A percentile compares a stretch with the other conserved stretches of the same genome.
Conservation (phyloP, 2,888 invertebrate genomes). For the Artemia sinica region DNA sequence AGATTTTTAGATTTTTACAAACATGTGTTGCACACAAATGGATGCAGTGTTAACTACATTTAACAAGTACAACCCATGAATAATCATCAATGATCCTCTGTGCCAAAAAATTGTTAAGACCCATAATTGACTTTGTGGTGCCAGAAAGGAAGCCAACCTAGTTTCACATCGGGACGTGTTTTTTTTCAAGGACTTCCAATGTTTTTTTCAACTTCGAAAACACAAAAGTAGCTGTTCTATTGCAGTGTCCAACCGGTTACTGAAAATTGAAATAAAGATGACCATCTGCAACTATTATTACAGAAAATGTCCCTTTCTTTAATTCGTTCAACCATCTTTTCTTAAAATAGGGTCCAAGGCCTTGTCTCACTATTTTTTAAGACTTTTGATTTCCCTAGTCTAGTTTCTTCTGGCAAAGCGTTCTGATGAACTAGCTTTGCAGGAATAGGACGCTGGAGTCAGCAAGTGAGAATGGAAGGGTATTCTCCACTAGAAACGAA, state of each 20-base stretch:
- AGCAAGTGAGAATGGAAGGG: conserved; percentile 12
- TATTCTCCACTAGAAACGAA: conserved; percentile 4
- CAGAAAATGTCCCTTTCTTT: background rate
- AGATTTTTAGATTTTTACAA: background rate
- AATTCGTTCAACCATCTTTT: background rate
- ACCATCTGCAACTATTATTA: background rate
- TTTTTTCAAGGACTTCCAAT: too few species aligned
- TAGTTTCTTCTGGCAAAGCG: background rate
- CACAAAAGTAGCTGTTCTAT: background rate
- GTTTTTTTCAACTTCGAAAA: background rate
- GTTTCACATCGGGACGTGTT: too few species aligned
- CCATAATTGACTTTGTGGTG: too few species aligned
- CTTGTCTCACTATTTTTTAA: background rate
- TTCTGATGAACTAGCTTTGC: background rate
- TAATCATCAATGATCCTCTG: background rate
- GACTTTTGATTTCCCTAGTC: background rate
- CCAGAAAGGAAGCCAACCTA: background rate
- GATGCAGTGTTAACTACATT: conserved; percentile 14
- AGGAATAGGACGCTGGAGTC: background rate
- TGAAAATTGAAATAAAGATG: conserved; percentile 9
- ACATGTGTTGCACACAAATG: background rate
- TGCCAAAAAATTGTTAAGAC: conserved; percentile 10
- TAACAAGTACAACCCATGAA: conserved; percentile 14
- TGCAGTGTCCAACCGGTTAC: background rate
- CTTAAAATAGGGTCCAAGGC: conserved; percentile 9